phyloP scores from a whole-genome alignment of 2,888 invertebrate species.

The Argynnis bischoffii region DNA sequence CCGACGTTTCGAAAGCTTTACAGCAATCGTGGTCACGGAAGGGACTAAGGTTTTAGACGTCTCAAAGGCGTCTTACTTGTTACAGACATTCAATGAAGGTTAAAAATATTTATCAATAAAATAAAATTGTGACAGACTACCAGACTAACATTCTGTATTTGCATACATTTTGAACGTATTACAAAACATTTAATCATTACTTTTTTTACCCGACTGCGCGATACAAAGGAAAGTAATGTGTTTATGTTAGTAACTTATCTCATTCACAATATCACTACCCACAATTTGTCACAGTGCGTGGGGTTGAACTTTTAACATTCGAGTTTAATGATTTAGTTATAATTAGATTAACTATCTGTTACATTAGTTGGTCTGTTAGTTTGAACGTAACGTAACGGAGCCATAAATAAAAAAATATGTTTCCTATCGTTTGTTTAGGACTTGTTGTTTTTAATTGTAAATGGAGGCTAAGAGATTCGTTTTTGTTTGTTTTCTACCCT shows the following conservation, averaged over 20 bases:
- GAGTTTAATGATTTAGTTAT: conserved; percentile 18
- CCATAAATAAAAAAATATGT: conserved; percentile 19
- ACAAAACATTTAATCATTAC: too few relatives aligned
- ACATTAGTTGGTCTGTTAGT: conserved; percentile 4
- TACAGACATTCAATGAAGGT: too few relatives aligned
- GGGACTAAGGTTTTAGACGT: too few relatives aligned
- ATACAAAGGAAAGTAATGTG: too few relatives aligned
- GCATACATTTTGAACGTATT: too few relatives aligned
- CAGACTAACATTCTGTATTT: too few relatives aligned
- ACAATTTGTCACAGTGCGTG: neutral
- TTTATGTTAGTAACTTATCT: neutral
- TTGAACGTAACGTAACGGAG: conserved; percentile 11
- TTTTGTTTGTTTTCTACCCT: neutral
- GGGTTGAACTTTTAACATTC: conserved; percentile 8
- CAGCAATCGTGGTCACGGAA: too few relatives aligned
- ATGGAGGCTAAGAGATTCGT: neutral
- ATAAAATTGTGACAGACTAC: too few relatives aligned
- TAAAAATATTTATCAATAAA: too few relatives aligned
- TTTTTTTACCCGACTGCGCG: too few relatives aligned
- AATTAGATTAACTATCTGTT: conserved; percentile 20
- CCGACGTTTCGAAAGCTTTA: too few relatives aligned
- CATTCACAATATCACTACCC: neutral
- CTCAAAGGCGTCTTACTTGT: too few relatives aligned
- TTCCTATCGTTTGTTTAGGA: conserved; percentile 26
- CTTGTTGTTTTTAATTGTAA: conserved; percentile 4